Percentiles rank a stretch among this genome's conserved stretches.
These are phyloP conservation scores for Colaptes auratus DNA, from an alignment of 2,113 vertebrate genomes.

Conservation along the genomic window DNA sequence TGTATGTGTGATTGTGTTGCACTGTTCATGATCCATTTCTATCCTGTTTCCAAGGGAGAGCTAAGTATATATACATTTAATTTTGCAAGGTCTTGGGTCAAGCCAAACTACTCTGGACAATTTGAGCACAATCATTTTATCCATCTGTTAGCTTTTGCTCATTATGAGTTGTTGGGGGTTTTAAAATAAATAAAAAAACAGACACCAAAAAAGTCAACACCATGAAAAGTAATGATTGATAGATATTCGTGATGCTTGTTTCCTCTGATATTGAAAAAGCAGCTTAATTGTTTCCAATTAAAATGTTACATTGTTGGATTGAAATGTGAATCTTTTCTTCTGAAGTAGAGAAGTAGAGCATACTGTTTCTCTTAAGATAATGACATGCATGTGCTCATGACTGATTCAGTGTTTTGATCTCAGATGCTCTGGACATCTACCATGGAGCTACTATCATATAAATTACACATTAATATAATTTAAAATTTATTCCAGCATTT, in stretches of 20 bases:
- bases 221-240: not conserved
- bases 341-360: not conserved
- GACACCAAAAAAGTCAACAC: not conserved
- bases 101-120: not conserved
- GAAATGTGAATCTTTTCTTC: conserved; percentile 37
- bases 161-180: not conserved
- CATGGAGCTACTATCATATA: conserved; percentile 47
- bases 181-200: not conserved
- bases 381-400: conserved; percentile 32
- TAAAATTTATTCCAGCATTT: conserved; percentile 21
- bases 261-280: not conserved
- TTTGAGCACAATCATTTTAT: not conserved
- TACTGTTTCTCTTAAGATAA: conserved; percentile 54
- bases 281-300: conserved; percentile 27
- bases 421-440: conserved; percentile 47
- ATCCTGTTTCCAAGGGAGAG: not conserved
- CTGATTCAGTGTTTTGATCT: conserved; percentile 66
- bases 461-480: conserved; percentile 35
- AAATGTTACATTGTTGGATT: not conserved
- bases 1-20: not conserved
- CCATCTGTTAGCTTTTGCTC: not conserved
- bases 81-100: not conserved
- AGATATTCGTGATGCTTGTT: not conserved
- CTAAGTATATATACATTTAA: not conserved
- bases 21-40: not conserved